phyloP scores from a whole-genome alignment of 1,140 invertebrate species.

The Drosophila sucinea region DNA sequence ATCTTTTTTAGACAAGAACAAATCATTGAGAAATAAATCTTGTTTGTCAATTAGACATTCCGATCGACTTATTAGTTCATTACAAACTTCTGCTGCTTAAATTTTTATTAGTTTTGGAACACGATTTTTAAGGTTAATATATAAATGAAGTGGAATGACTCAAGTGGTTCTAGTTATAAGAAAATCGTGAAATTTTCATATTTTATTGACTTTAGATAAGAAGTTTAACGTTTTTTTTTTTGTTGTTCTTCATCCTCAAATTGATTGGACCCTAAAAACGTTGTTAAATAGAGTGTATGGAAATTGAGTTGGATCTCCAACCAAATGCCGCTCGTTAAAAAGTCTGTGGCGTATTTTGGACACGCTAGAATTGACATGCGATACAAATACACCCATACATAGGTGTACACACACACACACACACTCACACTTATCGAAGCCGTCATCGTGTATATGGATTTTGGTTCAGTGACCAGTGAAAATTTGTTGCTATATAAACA shows the following conservation, averaged over 20 bases:
- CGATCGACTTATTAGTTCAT: no score
- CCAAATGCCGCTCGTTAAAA: conserved; percentile 40
- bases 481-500: conserved; percentile 44
- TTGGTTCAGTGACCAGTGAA: conserved; percentile 67
- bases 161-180: no score
- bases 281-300: conserved; percentile 4
- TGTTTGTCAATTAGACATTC: no score
- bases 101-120: no score
- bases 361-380: conserved; percentile 63
- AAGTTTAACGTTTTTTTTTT: neutral
- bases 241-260: neutral
- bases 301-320: conserved; percentile 16
- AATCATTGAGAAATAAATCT: no score
- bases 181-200: neutral
- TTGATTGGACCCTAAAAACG: neutral
- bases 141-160: no score
- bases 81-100: no score
- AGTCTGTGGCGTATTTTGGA: conserved; percentile 24
- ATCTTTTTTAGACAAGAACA: no score
- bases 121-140: no score
- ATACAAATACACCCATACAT: conserved; percentile 19
- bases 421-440: conserved; percentile 11
- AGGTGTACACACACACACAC: neutral
- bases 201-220: neutral
- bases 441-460: conserved; percentile 42